Evolutionary conservation across 2,113 vertebrate species (phyloP).

Genomic region (Thermophis baileyi): DNA sequence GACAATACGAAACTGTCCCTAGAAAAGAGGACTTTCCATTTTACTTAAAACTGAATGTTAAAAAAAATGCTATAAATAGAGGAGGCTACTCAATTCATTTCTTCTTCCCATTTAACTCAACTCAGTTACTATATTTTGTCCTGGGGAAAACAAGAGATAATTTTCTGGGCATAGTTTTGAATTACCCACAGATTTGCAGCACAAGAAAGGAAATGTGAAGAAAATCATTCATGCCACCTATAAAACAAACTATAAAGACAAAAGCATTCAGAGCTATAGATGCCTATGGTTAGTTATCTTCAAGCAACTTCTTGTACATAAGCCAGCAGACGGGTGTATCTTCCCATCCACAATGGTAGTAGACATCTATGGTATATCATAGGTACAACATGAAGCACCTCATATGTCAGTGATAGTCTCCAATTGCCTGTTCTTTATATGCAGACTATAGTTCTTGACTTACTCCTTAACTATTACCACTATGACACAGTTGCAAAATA

Average conservation of each 20-base stretch:
- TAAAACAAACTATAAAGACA: not conserved
- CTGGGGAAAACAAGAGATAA: not conserved
- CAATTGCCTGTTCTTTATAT: not conserved
- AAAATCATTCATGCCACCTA: not conserved
- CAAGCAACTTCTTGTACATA: not conserved
- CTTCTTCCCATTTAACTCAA: not conserved
- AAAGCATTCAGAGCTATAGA: not conserved
- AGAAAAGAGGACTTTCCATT: conserved; percentile 11
- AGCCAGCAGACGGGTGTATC: not conserved
- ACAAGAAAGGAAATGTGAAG: not conserved
- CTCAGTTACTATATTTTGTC: not conserved
- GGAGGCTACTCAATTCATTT: not conserved
- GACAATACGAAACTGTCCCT: conserved; percentile 35
- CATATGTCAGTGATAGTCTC: not conserved
- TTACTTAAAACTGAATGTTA: not conserved
- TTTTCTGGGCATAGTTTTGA: not conserved
- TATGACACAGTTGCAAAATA: not conserved
- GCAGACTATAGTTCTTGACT: not conserved
- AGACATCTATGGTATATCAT: no score
- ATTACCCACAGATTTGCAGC: not conserved
- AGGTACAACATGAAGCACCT: not conserved
- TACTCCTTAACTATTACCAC: not conserved
- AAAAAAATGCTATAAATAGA: not conserved
- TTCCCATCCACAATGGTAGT: not conserved
- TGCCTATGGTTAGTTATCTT: not conserved